These are phyloP conservation scores for Saguinus midas DNA, from an alignment of 2,113 vertebrate genomes.

Conservation along the genomic window DNA sequence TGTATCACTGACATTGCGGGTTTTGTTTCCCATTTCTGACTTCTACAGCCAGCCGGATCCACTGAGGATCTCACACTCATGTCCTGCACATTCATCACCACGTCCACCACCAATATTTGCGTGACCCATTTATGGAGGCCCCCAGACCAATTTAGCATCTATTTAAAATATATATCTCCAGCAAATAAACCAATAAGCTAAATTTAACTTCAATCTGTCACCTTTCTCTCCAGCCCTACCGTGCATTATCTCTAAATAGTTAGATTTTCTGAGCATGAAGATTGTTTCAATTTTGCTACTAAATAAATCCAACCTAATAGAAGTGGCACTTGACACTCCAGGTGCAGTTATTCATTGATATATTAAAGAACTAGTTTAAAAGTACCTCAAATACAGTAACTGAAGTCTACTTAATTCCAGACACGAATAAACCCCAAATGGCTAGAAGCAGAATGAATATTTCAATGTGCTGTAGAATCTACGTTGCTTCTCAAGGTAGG, in stretches of 20 bases:
- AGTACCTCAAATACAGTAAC: background rate
- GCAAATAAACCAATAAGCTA: background rate
- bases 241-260: background rate
- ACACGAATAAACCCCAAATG: background rate
- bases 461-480: background rate
- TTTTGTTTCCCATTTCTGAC: background rate
- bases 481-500: fast-evolving
- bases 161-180: background rate
- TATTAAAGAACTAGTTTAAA: background rate
- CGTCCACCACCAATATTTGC: too few relatives aligned
- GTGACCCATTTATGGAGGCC: background rate
- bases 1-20: fast-evolving
- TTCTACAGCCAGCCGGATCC: fast-evolving
- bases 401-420: background rate
- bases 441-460: background rate
- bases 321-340: background rate
- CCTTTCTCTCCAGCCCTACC: background rate
- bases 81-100: background rate
- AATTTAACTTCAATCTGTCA: background rate
- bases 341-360: background rate
- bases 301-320: background rate
- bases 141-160: background rate
- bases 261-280: background rate
- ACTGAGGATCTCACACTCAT: background rate
- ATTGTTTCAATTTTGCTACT: background rate